phyloP scores from a whole-genome alignment of 1,140 invertebrate genomes.

The Spodoptera frugiperda region DNA sequence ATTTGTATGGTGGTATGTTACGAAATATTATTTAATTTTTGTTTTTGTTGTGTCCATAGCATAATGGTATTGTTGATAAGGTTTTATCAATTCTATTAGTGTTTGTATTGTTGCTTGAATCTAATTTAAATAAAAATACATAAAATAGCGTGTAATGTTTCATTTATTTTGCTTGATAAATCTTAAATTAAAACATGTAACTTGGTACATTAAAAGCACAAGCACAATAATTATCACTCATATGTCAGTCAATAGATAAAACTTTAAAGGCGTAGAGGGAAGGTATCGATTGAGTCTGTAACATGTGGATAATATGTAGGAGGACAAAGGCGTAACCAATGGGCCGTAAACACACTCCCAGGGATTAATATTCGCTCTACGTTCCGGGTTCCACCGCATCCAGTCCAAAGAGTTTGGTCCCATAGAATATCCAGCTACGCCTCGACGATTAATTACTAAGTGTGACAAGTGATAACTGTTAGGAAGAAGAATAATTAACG shows the following conservation, averaged over 20 bases:
- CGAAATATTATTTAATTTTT: no score
- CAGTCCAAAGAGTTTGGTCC: conserved; percentile 75
- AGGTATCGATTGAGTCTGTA: conserved; percentile 68
- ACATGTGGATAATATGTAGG: conserved; percentile 46
- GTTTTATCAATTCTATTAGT: neutral
- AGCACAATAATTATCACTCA: conserved; percentile 85
- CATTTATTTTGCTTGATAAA: conserved; percentile 79
- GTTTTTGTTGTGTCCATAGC: no score
- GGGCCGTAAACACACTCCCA: conserved; percentile 74
- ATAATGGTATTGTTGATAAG: neutral
- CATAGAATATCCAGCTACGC: conserved; percentile 78
- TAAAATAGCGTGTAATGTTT: conserved; percentile 72
- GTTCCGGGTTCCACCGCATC: conserved; percentile 65
- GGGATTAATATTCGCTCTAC: conserved; percentile 58
- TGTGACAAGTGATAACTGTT: conserved; percentile 36
- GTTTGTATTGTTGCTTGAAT: conserved; percentile 1
- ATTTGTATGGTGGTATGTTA: no score
- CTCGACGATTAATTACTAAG: conserved; percentile 62
- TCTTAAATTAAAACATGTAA: conserved; percentile 83
- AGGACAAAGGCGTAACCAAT: conserved; percentile 79
- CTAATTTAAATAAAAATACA: conserved; percentile 65
- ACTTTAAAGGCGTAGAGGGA: conserved; percentile 84
- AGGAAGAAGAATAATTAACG: conserved; percentile 44
- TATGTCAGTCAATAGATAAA: conserved; percentile 84
- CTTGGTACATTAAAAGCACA: conserved; percentile 86